Conservation (phyloP, 2,888 invertebrate genomes). For the Aphodius granarius region DNA sequence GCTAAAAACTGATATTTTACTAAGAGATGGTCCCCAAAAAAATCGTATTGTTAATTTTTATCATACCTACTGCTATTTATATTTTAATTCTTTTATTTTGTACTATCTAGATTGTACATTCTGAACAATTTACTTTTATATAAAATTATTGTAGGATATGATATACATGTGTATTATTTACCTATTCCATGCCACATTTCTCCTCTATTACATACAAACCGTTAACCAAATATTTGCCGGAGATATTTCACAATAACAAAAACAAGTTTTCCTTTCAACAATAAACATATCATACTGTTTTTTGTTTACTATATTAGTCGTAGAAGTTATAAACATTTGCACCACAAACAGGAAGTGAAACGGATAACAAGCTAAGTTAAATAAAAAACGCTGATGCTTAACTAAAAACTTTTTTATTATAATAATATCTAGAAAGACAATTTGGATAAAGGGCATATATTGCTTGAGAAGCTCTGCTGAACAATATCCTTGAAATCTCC, state of each 20-base stretch:
- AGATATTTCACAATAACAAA: too few species aligned
- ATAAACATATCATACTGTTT: too few species aligned
- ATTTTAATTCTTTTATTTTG: constrained; percentile 53
- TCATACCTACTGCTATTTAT: constrained; percentile 53
- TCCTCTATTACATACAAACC: too few species aligned
- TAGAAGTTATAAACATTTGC: too few species aligned
- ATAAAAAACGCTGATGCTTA: too few species aligned
- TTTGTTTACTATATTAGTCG: too few species aligned
- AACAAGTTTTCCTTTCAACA: too few species aligned
- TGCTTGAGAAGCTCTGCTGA: not conserved
- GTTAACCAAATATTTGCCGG: too few species aligned
- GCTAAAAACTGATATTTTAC: constrained; percentile 34
- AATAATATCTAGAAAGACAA: too few species aligned
- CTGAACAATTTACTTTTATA: constrained; percentile 52
- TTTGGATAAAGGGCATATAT: constrained; percentile 1
- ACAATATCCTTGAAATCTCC: constrained; percentile 14
- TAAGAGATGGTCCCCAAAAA: constrained; percentile 20
- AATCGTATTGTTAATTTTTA: constrained; percentile 38
- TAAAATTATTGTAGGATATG: constrained; percentile 27
- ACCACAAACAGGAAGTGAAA: too few species aligned
- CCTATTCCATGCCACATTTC: not conserved
- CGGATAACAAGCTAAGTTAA: not conserved
- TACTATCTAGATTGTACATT: constrained; percentile 54
- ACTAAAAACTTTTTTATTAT: too few species aligned
- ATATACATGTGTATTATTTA: constrained; percentile 7